Conservation (phyloP, 1,140 invertebrate genomes). For the Homalodisca vitripennis region DNA sequence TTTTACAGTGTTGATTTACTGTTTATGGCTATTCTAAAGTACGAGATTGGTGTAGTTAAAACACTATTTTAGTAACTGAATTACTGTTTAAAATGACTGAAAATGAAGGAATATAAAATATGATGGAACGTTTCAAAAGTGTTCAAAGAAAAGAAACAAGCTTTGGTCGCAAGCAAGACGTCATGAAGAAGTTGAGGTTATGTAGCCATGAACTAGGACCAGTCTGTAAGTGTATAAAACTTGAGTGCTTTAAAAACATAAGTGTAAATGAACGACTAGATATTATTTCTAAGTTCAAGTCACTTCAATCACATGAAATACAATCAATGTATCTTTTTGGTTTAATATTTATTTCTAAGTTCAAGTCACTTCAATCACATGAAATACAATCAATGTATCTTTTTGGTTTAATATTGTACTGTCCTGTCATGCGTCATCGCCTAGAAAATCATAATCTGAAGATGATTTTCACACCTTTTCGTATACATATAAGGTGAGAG, state of each 20-base stretch:
- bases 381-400: neutral
- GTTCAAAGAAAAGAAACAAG: too few relatives aligned
- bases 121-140: too few relatives aligned
- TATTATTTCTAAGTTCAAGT: neutral
- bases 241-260: conserved; percentile 5
- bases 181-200: conserved; percentile 1
- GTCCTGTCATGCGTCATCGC: neutral
- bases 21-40: too few relatives aligned
- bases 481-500: conserved; percentile 3
- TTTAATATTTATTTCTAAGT: neutral
- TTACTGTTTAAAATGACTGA: too few relatives aligned
- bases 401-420: too few relatives aligned
- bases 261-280: neutral
- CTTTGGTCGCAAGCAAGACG: too few relatives aligned
- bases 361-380: neutral
- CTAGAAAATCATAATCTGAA: neutral
- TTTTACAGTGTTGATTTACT: too few relatives aligned
- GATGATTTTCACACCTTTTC: neutral
- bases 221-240: conserved; percentile 1
- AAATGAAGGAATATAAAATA: too few relatives aligned
- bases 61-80: too few relatives aligned
- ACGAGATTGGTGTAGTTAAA: too few relatives aligned
- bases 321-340: neutral
- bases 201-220: neutral
- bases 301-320: neutral